Percentiles rank a stretch among this genome's conserved stretches.
Evolutionary conservation across 2,797 vertebrate species (phyloP).

Genomic region (Sphenopsis melanotis): DNA sequence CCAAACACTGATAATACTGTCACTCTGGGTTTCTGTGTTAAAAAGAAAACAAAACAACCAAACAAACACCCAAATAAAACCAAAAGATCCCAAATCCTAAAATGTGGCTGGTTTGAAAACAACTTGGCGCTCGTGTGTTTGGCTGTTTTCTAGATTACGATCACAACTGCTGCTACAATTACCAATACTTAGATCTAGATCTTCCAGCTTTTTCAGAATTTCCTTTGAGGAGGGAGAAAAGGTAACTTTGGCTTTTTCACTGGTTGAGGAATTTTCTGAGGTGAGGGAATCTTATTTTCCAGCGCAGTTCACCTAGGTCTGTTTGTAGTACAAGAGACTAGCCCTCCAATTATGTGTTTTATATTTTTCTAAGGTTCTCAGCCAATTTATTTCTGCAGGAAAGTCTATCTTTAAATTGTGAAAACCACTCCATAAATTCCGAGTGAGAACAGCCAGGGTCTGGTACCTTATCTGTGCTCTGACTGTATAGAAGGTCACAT

Average conservation of each 20-base stretch:
- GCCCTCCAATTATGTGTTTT: neutral
- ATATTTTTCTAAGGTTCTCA: neutral
- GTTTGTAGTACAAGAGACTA: neutral
- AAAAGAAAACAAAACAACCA: neutral
- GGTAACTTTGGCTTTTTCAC: neutral
- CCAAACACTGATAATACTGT: neutral
- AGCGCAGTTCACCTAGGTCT: neutral
- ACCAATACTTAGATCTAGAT: neutral
- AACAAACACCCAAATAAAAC: neutral
- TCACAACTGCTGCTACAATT: neutral
- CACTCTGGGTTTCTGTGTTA: neutral
- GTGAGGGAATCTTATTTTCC: neutral
- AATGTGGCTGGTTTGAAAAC: neutral
- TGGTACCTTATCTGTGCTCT: conserved; percentile 55
- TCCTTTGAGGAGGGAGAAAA: neutral
- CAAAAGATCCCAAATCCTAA: neutral
- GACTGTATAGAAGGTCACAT: conserved; percentile 70
- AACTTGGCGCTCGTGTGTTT: neutral
- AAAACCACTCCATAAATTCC: conserved; percentile 62
- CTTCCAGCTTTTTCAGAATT: neutral
- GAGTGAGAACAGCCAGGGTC: conserved; percentile 62
- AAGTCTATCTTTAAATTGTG: conserved; percentile 42
- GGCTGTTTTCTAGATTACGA: neutral
- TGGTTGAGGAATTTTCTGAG: neutral
- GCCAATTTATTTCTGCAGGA: conserved; percentile 48